A percentile compares a stretch with the other conserved stretches of the same genome.
Evolutionary conservation across 2,797 vertebrate genomes (phyloP).

Genomic region (Acomys russatus): DNA sequence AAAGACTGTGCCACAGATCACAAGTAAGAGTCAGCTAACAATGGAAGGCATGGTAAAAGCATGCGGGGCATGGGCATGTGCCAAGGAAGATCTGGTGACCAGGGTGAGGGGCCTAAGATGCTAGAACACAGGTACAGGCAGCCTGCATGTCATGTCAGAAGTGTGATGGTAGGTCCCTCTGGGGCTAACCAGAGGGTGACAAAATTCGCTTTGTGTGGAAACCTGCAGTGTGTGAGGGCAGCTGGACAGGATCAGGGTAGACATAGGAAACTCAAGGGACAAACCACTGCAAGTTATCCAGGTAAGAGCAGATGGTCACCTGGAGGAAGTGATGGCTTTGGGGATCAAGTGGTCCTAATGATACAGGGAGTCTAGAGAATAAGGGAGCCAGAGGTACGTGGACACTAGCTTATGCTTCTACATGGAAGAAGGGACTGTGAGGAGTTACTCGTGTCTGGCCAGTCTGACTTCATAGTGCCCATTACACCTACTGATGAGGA

Average conservation of each 20-base stretch:
- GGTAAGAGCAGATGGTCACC: neutral
- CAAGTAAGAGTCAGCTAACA: neutral
- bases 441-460: neutral
- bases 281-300: neutral
- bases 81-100: constrained; percentile 38
- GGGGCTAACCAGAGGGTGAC: neutral
- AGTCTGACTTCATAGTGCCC: neutral
- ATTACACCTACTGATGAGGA: accelerated
- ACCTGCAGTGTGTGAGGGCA: neutral
- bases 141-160: neutral
- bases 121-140: neutral
- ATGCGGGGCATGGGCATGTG: neutral
- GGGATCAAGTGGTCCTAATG: neutral
- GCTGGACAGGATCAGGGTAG: neutral
- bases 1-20: neutral
- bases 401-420: neutral
- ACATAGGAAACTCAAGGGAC: neutral
- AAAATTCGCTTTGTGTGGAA: neutral
- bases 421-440: too few relatives aligned
- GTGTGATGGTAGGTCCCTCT: neutral
- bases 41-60: neutral
- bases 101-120: neutral
- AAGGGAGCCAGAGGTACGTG: neutral
- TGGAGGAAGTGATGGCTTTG: neutral
- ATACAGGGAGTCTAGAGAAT: accelerated